Percentiles rank a stretch among this genome's conserved stretches.
Conservation (phyloP, 2,113 vertebrate species). For the Gasterosteus nipponicus region DNA sequence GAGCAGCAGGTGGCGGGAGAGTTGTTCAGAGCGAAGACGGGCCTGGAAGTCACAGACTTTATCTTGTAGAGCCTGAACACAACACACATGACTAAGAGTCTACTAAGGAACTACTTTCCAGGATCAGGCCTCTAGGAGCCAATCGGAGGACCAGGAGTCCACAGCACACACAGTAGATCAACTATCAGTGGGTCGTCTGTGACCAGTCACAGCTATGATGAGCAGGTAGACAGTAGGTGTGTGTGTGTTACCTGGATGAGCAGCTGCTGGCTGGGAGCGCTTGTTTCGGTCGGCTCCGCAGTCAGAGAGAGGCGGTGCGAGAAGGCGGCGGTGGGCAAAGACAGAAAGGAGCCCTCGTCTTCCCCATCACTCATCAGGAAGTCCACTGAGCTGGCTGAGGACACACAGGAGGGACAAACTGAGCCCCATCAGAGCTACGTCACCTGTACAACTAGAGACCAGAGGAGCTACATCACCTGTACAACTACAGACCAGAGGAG, state of each 20-base stretch:
- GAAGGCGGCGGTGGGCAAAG: constrained; percentile 73
- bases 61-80: constrained; percentile 81
- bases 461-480: too few relatives aligned
- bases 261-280: constrained; percentile 69
- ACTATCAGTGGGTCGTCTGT: background rate
- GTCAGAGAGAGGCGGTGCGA: constrained; percentile 78
- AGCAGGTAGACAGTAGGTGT: too few relatives aligned
- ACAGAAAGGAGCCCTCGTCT: constrained; percentile 76
- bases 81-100: background rate
- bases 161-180: background rate
- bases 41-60: constrained; percentile 78
- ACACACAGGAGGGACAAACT: constrained; percentile 25
- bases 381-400: constrained; percentile 78
- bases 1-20: constrained; percentile 54
- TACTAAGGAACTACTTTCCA: too few relatives aligned
- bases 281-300: constrained; percentile 72
- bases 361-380: constrained; percentile 75
- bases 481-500: background rate
- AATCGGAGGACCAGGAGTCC: too few relatives aligned
- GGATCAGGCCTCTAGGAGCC: too few relatives aligned
- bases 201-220: background rate
- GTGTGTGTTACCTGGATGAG: constrained; percentile 76
- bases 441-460: too few relatives aligned
- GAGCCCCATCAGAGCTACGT: too few relatives aligned
- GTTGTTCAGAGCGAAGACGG: constrained; percentile 79